Conservation (phyloP, 2,888 invertebrate species). For the Mythimna lalbum region DNA sequence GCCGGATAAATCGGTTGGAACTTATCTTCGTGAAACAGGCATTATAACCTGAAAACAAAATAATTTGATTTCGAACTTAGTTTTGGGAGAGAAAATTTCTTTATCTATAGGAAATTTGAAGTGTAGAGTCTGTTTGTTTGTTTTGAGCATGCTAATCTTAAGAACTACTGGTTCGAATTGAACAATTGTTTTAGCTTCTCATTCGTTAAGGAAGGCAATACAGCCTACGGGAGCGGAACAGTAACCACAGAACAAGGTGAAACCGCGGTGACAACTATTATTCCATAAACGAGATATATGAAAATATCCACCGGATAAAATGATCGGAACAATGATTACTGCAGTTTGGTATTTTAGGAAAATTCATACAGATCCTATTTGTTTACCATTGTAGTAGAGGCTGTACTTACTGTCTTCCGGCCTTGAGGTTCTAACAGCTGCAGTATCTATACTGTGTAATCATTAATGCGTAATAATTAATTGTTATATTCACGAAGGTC, state of each 20-base stretch:
- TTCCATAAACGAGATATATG: not conserved
- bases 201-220: too few relatives aligned
- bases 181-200: too few relatives aligned
- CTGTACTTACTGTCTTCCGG: too few relatives aligned
- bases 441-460: not conserved
- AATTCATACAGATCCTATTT: not conserved
- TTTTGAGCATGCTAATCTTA: too few relatives aligned
- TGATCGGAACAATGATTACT: not conserved
- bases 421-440: not conserved
- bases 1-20: not conserved
- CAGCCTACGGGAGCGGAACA: not conserved
- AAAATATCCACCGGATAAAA: not conserved
- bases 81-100: not conserved
- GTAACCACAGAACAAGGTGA: not conserved
- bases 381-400: too few relatives aligned
- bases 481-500: slow-evolving; percentile 24
- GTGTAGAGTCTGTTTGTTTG: too few relatives aligned
- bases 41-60: too few relatives aligned
- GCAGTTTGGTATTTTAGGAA: not conserved
- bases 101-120: too few relatives aligned
- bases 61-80: too few relatives aligned
- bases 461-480: slow-evolving; percentile 6
- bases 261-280: not conserved
- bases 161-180: too few relatives aligned
- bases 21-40: not conserved